A percentile compares a stretch with the other conserved stretches of the same genome.
phyloP scores from a whole-genome alignment of 2,797 vertebrate genomes.

The Myotis pilosus region DNA sequence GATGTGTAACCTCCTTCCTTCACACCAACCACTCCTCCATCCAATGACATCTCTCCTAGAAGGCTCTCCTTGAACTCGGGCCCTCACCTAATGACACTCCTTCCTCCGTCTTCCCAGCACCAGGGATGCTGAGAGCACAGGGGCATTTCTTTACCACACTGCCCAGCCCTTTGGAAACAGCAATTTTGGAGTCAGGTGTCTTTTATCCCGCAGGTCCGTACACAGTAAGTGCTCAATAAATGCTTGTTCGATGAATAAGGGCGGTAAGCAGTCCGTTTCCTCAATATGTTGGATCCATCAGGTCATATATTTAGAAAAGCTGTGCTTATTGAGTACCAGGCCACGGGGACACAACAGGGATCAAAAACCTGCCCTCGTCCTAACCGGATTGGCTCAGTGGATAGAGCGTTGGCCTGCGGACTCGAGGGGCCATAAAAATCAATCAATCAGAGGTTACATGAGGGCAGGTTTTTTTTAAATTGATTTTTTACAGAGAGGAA shows the following conservation, averaged over 20 bases:
- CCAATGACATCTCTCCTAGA: background rate
- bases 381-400: too few relatives aligned
- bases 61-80: background rate
- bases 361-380: too few relatives aligned
- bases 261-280: background rate
- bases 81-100: background rate
- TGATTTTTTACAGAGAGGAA: too few relatives aligned
- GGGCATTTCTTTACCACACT: background rate
- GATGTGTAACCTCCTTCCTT: background rate
- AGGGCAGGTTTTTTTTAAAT: background rate
- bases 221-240: background rate
- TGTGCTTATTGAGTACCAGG: too few relatives aligned
- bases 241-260: background rate
- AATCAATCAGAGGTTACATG: background rate
- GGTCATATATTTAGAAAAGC: background rate
- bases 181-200: background rate
- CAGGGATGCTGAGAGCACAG: background rate
- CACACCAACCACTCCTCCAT: background rate
- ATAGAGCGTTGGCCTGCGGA: too few relatives aligned
- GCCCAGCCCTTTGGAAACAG: background rate
- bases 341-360: too few relatives aligned
- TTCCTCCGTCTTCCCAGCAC: background rate
- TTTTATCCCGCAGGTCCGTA: background rate
- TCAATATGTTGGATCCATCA: background rate
- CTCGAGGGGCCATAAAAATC: background rate